These are phyloP conservation scores for Sardinella longiceps DNA, from an alignment of 2,797 vertebrate species.

Conservation along the genomic window DNA sequence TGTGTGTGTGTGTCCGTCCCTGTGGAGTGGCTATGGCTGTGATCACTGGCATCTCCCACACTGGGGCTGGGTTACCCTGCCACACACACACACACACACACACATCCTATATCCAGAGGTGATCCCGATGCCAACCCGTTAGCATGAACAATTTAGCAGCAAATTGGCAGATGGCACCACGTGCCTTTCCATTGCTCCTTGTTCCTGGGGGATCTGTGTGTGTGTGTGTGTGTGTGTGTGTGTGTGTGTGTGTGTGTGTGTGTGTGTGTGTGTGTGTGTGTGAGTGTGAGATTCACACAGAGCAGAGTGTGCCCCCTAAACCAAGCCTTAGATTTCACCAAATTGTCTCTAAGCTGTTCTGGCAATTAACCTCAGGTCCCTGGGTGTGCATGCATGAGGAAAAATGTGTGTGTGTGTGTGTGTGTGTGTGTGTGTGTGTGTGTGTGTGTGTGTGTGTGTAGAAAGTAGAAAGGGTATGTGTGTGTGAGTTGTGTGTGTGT, in stretches of 20 bases:
- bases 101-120: too few species aligned
- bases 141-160: not conserved
- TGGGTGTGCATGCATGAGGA: too few species aligned
- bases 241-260: conserved; percentile 12
- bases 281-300: conserved; percentile 46
- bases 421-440: too few species aligned
- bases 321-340: conserved; percentile 79
- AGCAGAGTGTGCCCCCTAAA: conserved; percentile 71
- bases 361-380: conserved; percentile 7
- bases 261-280: conserved; percentile 43
- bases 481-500: too few species aligned
- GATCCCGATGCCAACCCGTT: not conserved
- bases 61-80: too few species aligned
- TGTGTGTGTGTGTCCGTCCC: too few species aligned
- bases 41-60: too few species aligned
- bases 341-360: conserved; percentile 78
- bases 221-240: conserved; percentile 9
- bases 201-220: not conserved
- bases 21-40: too few species aligned
- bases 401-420: too few species aligned
- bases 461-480: too few species aligned
- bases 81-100: too few species aligned
- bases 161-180: conserved; percentile 16
- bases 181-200: not conserved
- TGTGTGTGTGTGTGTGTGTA: too few species aligned